phyloP scores from a whole-genome alignment of 2,113 vertebrate genomes.

The Manacus vitellinus region DNA sequence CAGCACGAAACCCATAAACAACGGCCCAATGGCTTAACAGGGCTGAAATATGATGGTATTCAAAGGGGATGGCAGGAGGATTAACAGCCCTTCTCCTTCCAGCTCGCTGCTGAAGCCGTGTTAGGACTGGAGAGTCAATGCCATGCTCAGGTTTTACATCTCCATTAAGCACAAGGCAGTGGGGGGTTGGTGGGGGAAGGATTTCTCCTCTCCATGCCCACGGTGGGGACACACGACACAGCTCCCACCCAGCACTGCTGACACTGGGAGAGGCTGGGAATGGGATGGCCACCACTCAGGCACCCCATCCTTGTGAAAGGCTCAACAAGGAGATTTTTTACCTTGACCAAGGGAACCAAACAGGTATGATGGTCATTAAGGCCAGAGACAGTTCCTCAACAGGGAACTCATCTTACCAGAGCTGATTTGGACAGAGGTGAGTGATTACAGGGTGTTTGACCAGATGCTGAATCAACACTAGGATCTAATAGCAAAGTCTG shows the following conservation, averaged over 20 bases:
- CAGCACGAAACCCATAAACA: slow-evolving; percentile 9
- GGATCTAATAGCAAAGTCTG: background rate
- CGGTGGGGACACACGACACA: fast-evolving
- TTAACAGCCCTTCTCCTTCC: slow-evolving; percentile 19
- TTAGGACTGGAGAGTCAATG: background rate
- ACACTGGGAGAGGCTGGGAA: background rate
- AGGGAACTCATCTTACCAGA: background rate
- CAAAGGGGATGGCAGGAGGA: slow-evolving; percentile 48
- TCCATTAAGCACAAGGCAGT: background rate
- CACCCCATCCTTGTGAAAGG: background rate
- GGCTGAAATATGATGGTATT: slow-evolving; percentile 43
- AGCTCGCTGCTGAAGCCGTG: background rate
- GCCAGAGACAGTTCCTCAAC: fast-evolving
- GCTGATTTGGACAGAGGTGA: background rate
- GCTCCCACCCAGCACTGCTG: background rate
- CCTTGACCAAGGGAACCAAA: background rate
- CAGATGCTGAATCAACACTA: background rate
- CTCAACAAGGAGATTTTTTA: background rate
- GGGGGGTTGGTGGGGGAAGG: fast-evolving
- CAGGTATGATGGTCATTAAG: background rate
- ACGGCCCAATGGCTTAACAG: background rate
- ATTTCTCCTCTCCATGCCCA: background rate
- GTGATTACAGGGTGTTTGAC: background rate
- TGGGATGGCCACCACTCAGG: fast-evolving
- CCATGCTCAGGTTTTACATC: background rate